Conservation (phyloP, 2,888 invertebrate genomes). For the Acanthopleura granulata region DNA sequence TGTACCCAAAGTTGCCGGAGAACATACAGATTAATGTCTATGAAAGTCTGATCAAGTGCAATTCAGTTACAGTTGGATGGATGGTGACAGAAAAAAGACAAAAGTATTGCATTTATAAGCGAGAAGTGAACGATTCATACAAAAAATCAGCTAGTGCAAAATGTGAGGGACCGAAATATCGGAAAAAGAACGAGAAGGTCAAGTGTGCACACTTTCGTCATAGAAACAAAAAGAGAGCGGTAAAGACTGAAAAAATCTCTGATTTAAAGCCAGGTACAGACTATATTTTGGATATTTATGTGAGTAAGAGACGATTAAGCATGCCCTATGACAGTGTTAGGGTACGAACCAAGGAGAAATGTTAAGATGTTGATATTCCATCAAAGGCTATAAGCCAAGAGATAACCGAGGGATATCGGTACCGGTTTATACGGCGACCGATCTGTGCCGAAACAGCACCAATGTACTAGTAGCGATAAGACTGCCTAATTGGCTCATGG, state of each 20-base stretch:
- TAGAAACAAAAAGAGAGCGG: constrained; percentile 31
- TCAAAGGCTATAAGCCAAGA: too few species aligned
- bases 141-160: constrained; percentile 22
- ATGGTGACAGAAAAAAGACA: constrained; percentile 58
- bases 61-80: constrained; percentile 66
- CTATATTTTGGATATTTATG: constrained; percentile 64
- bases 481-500: too few species aligned
- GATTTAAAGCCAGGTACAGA: constrained; percentile 53
- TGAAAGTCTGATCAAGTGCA: constrained; percentile 53
- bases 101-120: constrained; percentile 65
- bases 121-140: constrained; percentile 35
- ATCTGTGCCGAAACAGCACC: too few species aligned
- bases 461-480: too few species aligned
- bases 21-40: constrained; percentile 59
- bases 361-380: background rate
- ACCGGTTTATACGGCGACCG: too few species aligned
- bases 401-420: too few species aligned
- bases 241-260: constrained; percentile 58
- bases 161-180: constrained; percentile 37
- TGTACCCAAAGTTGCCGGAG: constrained; percentile 56
- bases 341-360: constrained; percentile 47
- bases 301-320: constrained; percentile 52
- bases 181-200: constrained; percentile 35
- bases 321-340: constrained; percentile 58
- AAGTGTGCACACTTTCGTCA: constrained; percentile 37